Evolutionary conservation across 1,140 invertebrate genomes (phyloP), one percentile per base, ranked within the genome.

Genomic region (Diorhabda carinulata): DNA sequence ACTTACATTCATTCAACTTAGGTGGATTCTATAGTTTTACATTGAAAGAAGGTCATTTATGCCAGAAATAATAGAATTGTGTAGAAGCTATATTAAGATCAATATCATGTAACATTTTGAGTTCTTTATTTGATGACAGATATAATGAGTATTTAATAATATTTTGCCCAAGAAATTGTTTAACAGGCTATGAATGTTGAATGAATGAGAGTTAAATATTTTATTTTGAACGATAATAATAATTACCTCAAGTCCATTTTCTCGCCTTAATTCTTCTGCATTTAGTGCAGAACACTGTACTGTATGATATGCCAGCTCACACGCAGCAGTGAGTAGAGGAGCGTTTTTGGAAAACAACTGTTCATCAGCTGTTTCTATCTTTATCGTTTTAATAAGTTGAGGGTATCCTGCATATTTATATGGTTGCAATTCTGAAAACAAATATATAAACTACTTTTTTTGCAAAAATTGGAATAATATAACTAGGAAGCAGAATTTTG

Each of bases 391-490:
- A 44, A 99, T 95, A 6, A 99, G 84, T 84, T 98, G 97, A 0
- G 94, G 94, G 85, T 99, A 99, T 3, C 98, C 98, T 61, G 98
- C 95, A 84, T 99, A 99, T 82, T 99, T 99, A 84, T 98, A 99
- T 3, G 96, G 96, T 69, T 93, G 88, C 45, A 99, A 83, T 71
- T 95, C 95, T 95, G 75, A 69, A 83, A 81, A 40, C 9, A 25
- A 25, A 25, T 25, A 25, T 25, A 25, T 25, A 25, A 25, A 25
- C 25, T 25, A 25, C 25, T 25, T 25, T 25, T 25, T 25, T 25
- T 25, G 25, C 25, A 25, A 25, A 25, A 25, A 25, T 25, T 25
- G 25, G 25, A 25, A 25, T 25, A 25, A 25, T 25, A 1, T 25
- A 25, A 25, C 25, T 1, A 25, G 25, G 1, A 25, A 25, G 25